phyloP scores from a whole-genome alignment of 2,797 vertebrate genomes.

The Knipowitschia caucasica region DNA sequence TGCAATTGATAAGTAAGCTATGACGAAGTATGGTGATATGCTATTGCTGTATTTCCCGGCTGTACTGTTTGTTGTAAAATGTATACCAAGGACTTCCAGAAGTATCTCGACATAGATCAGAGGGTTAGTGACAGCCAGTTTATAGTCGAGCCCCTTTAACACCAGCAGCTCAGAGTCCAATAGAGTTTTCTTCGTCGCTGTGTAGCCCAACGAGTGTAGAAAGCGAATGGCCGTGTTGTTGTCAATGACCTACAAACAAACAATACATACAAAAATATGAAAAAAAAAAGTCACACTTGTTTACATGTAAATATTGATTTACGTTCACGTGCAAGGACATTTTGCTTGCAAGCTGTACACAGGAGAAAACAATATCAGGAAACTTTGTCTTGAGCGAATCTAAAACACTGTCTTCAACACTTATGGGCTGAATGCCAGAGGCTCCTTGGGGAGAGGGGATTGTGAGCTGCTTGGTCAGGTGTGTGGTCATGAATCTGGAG shows the following conservation, averaged over 20 bases:
- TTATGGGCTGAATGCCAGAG: constrained; percentile 16
- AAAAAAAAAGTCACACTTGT: neutral
- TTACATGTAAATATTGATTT: constrained; percentile 35
- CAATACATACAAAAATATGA: neutral
- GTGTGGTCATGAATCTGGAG: constrained; percentile 86
- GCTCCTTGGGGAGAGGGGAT: constrained; percentile 24
- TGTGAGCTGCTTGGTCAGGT: constrained; percentile 69
- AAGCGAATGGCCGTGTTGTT: constrained; percentile 78
- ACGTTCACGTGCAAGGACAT: constrained; percentile 82
- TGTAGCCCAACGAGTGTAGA: constrained; percentile 76
- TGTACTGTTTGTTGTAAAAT: neutral
- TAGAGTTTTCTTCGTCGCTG: constrained; percentile 78
- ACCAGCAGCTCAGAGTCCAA: constrained; percentile 85
- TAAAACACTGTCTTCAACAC: constrained; percentile 63
- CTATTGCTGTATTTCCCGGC: neutral
- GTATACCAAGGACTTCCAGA: constrained; percentile 89
- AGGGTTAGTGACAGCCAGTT: constrained; percentile 79
- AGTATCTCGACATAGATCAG: constrained; percentile 86
- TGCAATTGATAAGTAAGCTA: too few relatives aligned
- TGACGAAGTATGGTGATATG: too few relatives aligned
- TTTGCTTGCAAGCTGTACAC: constrained; percentile 92
- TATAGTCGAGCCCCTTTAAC: constrained; percentile 84
- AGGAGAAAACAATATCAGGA: constrained; percentile 81
- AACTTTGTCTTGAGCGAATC: constrained; percentile 73
- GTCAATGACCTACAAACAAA: constrained; percentile 76